Evolutionary conservation across 2,888 invertebrate genomes (phyloP), one percentile per base, ranked within the genome.

Genomic region (Melanostoma mellinum): DNA sequence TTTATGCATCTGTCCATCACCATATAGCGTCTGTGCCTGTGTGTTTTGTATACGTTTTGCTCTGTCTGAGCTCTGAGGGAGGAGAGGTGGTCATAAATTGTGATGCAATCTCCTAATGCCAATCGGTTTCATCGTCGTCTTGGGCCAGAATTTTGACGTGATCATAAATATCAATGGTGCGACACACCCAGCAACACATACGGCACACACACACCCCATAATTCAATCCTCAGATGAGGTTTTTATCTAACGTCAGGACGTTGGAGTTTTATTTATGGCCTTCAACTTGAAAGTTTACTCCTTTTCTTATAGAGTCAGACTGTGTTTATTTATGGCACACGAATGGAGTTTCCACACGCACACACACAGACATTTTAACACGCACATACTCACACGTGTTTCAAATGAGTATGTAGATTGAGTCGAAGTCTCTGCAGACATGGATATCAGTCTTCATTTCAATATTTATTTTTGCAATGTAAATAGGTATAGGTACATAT

Each of bases 31-130:
- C 36, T 44, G 68, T 69, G 35, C 46, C 50, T 69, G 8, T 75
- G 79, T 63, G 67, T 80, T 85, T 85, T 85, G 80, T 80, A 79
- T 84, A 84, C 79, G 78, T 79, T 79, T 35, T 20, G 48, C 40
- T 42, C 50, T 33, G 32, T 46, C 3, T 44, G n/a, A 50, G 6
- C 40, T 9, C 3, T 55, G 10, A 42, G 9, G 8, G 9, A 56
- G 32, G 35, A 60, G 10, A 74, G 63, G 58, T 63, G 69, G 74
- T 30, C 55, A 74, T 84, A 79, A 84, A 84, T 84, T 79, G 60
- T 74, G 55, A 79, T 75, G 71, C 71, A 74, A 79, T 84, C 71
- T 55, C 74, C 79, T 79, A 67, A 72, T 84, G 84, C 78, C 84
- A 84, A 79, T 75, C 74, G 74, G 73, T 68, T 77, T 52, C 71